Conservation (phyloP, 2,113 vertebrate genomes). For the Formicarius rufipectus region DNA sequence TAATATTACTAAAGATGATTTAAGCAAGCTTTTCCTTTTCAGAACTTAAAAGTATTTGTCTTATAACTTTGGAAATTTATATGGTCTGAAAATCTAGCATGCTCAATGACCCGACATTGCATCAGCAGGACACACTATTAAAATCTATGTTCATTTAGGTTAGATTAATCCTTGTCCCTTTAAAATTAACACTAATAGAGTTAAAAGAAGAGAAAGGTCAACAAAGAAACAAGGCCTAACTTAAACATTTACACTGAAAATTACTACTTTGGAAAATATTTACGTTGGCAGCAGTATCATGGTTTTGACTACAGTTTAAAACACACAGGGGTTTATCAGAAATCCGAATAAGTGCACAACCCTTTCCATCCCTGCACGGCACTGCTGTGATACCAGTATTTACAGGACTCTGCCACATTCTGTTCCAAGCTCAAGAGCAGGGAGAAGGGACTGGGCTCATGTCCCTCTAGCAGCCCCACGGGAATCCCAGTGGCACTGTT, state of each 20-base stretch:
- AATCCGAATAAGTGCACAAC: background rate
- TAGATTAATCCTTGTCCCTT: slow-evolving; percentile 40
- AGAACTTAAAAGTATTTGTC: slow-evolving; percentile 10
- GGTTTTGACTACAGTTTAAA: slow-evolving; percentile 1
- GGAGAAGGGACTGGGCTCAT: background rate
- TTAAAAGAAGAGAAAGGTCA: background rate
- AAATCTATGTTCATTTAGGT: background rate
- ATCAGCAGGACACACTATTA: background rate
- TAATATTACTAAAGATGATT: background rate
- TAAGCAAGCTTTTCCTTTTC: background rate
- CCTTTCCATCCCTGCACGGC: background rate
- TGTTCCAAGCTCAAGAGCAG: background rate
- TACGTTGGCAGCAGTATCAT: background rate
- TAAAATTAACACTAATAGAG: slow-evolving; percentile 37
- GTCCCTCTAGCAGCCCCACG: accelerated
- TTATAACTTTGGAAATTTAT: slow-evolving; percentile 8
- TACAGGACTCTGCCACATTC: background rate
- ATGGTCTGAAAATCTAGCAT: background rate
- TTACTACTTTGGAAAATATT: slow-evolving; percentile 49
- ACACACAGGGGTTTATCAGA: background rate
- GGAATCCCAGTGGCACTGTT: background rate
- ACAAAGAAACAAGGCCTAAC: background rate
- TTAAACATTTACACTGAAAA: slow-evolving; percentile 58
- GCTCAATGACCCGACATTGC: background rate
- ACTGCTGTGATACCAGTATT: background rate